Evolutionary conservation across 2,113 vertebrate species (phyloP), one percentile per base, ranked within the genome.

Genomic region (Calonectris borealis): DNA sequence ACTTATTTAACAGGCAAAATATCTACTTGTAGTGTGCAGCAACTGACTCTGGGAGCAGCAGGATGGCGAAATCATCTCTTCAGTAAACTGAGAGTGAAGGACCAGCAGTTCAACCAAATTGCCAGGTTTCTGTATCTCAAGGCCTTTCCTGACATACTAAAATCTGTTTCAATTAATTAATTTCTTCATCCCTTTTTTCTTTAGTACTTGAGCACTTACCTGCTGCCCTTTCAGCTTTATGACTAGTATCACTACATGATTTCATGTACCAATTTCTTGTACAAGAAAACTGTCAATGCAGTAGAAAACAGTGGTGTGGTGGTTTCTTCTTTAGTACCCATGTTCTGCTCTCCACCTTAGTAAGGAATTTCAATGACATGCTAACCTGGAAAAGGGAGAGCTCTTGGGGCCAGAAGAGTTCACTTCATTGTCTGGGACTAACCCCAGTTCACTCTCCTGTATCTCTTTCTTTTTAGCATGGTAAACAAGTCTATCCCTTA

Each of bases 291-390:
- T 15, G 5, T 46, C 24, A 65, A 36, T 72, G 16, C 5, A 64
- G 15, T 31, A 42, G 9, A 55, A 51, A 76, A 46, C 6, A 24
- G 0, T 34, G 32, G 49, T 54, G 2, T n/a, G 32, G 9, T 44
- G 7, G 8, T 17, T 76, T 36, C 19, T 51, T 55, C 38, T 87
- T 58, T 66, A 52, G 20, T 40, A 51, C 15, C 42, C 4, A 15
- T 7, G 3, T 48, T 61, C 75, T 46, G 11, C 5, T 75, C 15
- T 71, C 16, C 7, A 16, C 9, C 1, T 40, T 22, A 38, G 7
- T 34, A 11, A 65, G 8, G 17, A 73, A 64, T 52, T 73, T 57
- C 16, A 61, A 0, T 40, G 2, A 8, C 0, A 4, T 34, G 8
- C 5, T 55, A 36, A 52, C 22, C 12, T 57, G 34, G 31, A 81